Conservation (phyloP, 2,113 vertebrate genomes). For the Notarius lentiginosus region DNA sequence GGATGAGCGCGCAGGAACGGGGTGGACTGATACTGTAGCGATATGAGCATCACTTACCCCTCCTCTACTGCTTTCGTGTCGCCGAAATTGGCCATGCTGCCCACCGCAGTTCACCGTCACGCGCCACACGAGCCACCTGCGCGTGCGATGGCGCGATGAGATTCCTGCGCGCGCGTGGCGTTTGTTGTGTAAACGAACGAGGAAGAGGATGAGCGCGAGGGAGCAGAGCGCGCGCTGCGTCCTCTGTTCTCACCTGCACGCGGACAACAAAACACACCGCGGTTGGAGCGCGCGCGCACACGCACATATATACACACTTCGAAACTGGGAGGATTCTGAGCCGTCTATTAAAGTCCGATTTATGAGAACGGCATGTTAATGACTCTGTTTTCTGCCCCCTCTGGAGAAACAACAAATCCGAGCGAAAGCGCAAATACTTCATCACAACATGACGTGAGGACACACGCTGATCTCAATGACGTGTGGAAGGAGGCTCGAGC, state of each 20-base stretch:
- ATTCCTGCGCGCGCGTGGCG: background rate
- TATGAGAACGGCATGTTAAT: background rate
- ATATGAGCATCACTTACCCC: conserved; percentile 35
- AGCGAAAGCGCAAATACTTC: no score
- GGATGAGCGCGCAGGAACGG: background rate
- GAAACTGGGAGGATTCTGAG: background rate
- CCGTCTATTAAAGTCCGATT: background rate
- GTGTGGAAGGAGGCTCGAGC: background rate
- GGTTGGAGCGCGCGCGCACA: background rate
- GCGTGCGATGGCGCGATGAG: background rate
- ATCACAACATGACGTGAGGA: background rate
- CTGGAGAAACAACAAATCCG: background rate
- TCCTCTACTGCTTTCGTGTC: conserved; percentile 39
- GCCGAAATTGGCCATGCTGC: conserved; percentile 51
- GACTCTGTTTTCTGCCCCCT: background rate
- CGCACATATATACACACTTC: no score
- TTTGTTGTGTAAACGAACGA: background rate
- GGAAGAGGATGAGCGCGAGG: background rate
- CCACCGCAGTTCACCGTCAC: conserved; percentile 44
- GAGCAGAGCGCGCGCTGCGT: background rate
- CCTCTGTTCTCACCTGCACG: background rate
- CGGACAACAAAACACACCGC: background rate
- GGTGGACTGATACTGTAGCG: no score
- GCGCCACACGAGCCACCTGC: background rate
- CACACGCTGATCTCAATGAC: background rate